Percentiles rank a stretch among this genome's conserved stretches.
Evolutionary conservation across 2,113 vertebrate species (phyloP).

Genomic region (Prunella himalayana): DNA sequence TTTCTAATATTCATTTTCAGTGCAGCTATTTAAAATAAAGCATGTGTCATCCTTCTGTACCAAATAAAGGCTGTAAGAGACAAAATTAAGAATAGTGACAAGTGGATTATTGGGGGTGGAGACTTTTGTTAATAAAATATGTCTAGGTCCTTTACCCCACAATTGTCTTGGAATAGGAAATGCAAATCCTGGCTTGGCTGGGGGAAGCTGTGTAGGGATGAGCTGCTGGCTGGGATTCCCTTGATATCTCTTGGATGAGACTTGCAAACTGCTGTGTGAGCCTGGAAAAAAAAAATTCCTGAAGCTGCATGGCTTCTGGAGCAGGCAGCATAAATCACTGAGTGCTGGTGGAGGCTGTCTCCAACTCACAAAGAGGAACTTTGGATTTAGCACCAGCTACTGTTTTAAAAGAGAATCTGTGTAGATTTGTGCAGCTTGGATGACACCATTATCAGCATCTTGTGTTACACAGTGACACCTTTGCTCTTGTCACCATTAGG

Average conservation of each 20-base stretch:
- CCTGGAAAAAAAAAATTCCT: background rate
- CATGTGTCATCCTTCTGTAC: slow-evolving; percentile 16
- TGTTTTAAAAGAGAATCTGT: background rate
- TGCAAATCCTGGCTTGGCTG: background rate
- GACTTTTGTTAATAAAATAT: background rate
- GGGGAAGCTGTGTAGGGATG: background rate
- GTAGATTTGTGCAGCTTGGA: background rate
- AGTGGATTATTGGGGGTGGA: background rate
- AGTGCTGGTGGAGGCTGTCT: background rate
- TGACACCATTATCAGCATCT: background rate
- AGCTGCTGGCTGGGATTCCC: background rate
- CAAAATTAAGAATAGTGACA: background rate
- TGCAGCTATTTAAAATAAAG: slow-evolving; percentile 42
- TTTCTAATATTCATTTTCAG: slow-evolving; percentile 36
- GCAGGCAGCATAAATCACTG: background rate
- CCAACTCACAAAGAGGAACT: background rate
- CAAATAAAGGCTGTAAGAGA: slow-evolving; percentile 15
- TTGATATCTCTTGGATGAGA: background rate
- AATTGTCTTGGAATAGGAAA: slow-evolving; percentile 13
- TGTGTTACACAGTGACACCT: background rate
- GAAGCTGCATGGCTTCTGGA: background rate
- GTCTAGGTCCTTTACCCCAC: background rate
- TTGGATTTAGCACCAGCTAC: background rate
- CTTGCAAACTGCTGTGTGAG: background rate
- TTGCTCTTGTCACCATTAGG: background rate